phyloP scores from a whole-genome alignment of 30 jellyfish, hydroid and myxozoan species.

The Kudoa iwatai region DNA sequence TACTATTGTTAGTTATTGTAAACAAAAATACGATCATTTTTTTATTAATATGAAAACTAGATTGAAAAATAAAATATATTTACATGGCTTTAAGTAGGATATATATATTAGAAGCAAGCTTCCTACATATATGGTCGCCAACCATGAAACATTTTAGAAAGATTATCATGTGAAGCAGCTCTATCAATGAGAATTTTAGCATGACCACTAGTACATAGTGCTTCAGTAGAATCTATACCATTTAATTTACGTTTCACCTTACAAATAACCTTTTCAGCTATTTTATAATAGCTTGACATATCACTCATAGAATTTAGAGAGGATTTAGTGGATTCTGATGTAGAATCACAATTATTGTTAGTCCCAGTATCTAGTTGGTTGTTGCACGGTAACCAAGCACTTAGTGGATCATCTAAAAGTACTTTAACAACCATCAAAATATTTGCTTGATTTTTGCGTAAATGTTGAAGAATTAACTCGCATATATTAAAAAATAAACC shows the following conservation, averaged over 20 bases:
- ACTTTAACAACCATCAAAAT: constrained; percentile 37
- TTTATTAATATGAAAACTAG: too few species aligned
- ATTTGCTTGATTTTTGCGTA: constrained; percentile 39
- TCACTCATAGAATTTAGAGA: not conserved
- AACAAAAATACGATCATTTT: too few species aligned
- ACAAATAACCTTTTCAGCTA: constrained; percentile 51
- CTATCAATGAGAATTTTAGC: constrained; percentile 25
- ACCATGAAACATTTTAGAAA: constrained; percentile 49
- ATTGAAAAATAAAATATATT: too few species aligned
- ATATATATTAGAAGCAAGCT: too few species aligned
- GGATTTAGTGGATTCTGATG: constrained; percentile 1
- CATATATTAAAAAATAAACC: constrained; percentile 46
- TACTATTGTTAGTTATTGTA: too few species aligned
- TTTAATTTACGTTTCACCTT: constrained; percentile 25
- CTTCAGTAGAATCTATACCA: constrained; percentile 33
- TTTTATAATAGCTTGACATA: constrained; percentile 4
- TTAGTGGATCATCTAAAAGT: constrained; percentile 45
- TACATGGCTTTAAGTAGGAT: too few species aligned
- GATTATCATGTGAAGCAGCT: constrained; percentile 20
- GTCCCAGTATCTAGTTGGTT: too few species aligned
- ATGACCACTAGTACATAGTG: constrained; percentile 41
- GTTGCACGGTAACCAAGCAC: constrained; percentile 45
- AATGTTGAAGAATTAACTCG: constrained; percentile 13
- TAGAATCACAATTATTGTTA: too few species aligned
- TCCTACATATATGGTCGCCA: constrained; percentile 87